Evolutionary conservation across 2,797 vertebrate species (phyloP).

Genomic region (Tangara arthus): DNA sequence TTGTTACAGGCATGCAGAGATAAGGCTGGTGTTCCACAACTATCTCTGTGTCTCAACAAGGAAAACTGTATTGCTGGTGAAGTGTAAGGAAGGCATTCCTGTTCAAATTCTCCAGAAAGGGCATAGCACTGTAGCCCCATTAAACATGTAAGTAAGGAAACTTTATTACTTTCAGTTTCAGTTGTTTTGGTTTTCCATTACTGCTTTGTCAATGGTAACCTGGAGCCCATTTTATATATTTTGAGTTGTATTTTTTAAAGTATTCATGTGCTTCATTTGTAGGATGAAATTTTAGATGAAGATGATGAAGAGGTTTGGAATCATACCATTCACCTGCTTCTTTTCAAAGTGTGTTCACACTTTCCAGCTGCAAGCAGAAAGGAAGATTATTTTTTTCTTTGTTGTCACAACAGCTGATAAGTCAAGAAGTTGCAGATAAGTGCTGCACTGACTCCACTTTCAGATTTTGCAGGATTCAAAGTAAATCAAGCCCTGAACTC

Average conservation of each 20-base stretch:
- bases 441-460: not conserved
- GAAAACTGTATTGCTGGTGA: not conserved
- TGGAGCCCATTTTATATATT: not conserved
- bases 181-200: not conserved
- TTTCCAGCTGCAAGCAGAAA: not conserved
- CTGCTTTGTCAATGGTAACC: not conserved
- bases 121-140: not conserved
- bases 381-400: not conserved
- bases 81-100: not conserved
- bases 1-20: not conserved
- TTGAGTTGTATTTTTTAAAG: not conserved
- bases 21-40: not conserved
- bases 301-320: not conserved
- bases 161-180: not conserved
- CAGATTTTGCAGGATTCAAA: not conserved
- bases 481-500: not conserved
- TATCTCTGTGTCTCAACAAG: not conserved
- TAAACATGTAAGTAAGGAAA: not conserved
- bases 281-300: not conserved
- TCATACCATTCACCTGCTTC: not conserved
- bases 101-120: not conserved
- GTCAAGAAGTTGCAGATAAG: not conserved
- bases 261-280: not conserved
- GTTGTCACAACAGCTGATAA: not conserved
- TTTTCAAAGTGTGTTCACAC: not conserved